phyloP scores from a whole-genome alignment of 2,797 vertebrate genomes.

The Tokudaia muenninki region DNA sequence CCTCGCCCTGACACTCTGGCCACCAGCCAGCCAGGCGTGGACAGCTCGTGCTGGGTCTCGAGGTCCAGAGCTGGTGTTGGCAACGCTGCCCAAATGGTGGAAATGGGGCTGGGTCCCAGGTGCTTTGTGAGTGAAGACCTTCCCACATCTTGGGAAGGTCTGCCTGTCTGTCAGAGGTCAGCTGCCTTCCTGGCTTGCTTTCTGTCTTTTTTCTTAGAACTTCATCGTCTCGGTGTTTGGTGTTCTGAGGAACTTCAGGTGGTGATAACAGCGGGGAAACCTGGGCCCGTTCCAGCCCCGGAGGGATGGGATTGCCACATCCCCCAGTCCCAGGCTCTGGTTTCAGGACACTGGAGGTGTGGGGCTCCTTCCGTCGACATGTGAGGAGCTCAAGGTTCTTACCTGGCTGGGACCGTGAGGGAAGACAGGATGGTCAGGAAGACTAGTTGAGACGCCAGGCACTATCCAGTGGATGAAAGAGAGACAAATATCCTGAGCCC shows the following conservation, averaged over 20 bases:
- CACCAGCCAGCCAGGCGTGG: not conserved
- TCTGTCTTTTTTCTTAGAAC: not conserved
- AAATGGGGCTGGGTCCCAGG: not conserved
- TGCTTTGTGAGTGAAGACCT: not conserved
- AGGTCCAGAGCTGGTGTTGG: not conserved
- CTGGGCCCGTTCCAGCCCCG: not conserved
- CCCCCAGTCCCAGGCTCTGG: not conserved
- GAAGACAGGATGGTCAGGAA: not conserved
- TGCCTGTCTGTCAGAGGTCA: not conserved
- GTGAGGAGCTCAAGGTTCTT: not conserved
- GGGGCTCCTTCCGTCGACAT: not conserved
- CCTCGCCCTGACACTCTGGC: not conserved
- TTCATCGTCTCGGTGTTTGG: not conserved
- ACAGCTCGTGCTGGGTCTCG: too few species aligned
- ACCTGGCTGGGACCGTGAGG: not conserved
- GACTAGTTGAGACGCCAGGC: not conserved
- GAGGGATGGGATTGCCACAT: not conserved
- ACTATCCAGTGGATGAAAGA: fast-evolving
- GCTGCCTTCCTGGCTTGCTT: not conserved
- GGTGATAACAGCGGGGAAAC: not conserved
- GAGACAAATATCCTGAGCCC: not conserved
- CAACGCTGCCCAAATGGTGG: not conserved
- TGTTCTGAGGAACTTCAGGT: not conserved
- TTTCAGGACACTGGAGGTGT: not conserved
- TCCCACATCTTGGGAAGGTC: not conserved